Base-by-base conservation (phyloP, 2,113 vertebrate genomes). In the Pyxicephalus adspersus region DNA sequence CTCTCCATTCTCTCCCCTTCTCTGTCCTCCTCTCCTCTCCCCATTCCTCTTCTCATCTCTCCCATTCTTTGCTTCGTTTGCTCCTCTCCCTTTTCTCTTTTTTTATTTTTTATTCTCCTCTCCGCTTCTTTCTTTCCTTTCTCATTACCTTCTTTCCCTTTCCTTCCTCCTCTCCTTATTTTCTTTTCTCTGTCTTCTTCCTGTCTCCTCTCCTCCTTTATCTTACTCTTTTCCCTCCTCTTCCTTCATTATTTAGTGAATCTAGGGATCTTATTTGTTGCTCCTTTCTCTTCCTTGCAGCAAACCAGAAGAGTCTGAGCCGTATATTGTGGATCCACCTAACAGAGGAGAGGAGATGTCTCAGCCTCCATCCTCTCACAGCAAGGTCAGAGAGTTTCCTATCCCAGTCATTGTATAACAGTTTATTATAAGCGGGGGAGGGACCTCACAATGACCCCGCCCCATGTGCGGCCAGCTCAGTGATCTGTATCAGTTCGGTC, bases 371-470 rank as follows among this genome's bases (percentile, higher is more conserved):
- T 85, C 88, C 85, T 82, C 89, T 77, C 90, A 84, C 81, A 94
- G 91, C 84, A 95, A 92, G 94, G 95, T 96, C 89, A 89, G 84
- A n/a, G 13, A 54, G 1, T 65, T 5, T 52, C 15, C 18, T 19
- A n/a, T 52, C 20, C 20, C 6, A 38, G 7, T 5, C 11, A 38
- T 38, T 38, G 6, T 38, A 1, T 38, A 38, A 38, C 1, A 38
- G 38, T 38, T 38, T 9, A 38, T 6, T 38, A 9, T 9, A 38
- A 38, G 38, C 11, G 38, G 38, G 4, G 3, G 31, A 34, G n/a
- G n/a, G n/a, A n/a, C n/a, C n/a, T n/a, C n/a, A n/a, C n/a, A n/a
- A n/a, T n/a, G n/a, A n/a, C n/a, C n/a, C n/a, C n/a, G n/a, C n/a
- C n/a, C n/a, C n/a, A n/a, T n/a, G n/a, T n/a, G n/a, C n/a, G n/a